A percentile compares a stretch with the other conserved stretches of the same genome.
These are phyloP conservation scores for Acleris literana DNA, from an alignment of 2,888 invertebrate species.

Conservation along the genomic window DNA sequence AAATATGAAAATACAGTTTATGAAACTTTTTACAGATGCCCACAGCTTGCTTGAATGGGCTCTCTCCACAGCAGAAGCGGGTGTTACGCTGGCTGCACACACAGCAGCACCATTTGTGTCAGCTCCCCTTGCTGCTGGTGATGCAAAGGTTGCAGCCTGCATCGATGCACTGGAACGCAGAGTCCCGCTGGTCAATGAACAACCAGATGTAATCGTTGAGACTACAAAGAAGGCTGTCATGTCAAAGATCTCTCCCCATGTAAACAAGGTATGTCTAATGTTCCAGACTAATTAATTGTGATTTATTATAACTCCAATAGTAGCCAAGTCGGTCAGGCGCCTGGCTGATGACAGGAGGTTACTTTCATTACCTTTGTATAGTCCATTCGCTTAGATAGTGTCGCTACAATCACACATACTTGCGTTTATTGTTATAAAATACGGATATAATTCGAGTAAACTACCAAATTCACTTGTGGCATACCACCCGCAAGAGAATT, in stretches of 20 bases:
- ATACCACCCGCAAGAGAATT: no score
- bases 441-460: no score
- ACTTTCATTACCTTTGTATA: no score
- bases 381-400: no score
- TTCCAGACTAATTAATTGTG: background rate
- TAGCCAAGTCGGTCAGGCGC: no score
- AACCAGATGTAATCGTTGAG: slow-evolving; percentile 83
- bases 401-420: no score
- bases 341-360: no score
- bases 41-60: slow-evolving; percentile 88
- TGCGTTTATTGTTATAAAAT: no score
- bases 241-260: slow-evolving; percentile 81
- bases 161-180: slow-evolving; percentile 86
- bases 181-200: slow-evolving; percentile 87
- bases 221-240: slow-evolving; percentile 84
- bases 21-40: slow-evolving; percentile 71
- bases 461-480: no score
- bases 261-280: slow-evolving; percentile 69
- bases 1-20: background rate
- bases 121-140: slow-evolving; percentile 78
- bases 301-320: background rate
- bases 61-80: slow-evolving; percentile 86
- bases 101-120: slow-evolving; percentile 86
- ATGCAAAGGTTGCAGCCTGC: slow-evolving; percentile 86
- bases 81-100: slow-evolving; percentile 84